Evolutionary conservation across 2,888 invertebrate genomes (phyloP).

Genomic region (Amiota minor): DNA sequence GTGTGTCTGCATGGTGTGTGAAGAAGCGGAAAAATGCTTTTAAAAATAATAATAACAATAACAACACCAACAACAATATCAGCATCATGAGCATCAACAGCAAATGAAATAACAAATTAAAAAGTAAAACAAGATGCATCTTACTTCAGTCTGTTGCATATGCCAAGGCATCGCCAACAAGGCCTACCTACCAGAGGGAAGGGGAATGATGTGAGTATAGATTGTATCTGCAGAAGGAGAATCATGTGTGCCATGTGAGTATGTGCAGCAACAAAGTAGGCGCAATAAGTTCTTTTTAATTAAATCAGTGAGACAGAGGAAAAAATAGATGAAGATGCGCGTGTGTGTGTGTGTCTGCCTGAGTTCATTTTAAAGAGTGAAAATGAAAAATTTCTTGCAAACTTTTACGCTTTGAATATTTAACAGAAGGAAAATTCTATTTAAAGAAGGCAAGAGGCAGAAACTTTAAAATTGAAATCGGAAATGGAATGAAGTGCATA

Average conservation of each 20-base stretch:
- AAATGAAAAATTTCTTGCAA: constrained; percentile 1
- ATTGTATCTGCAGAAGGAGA: background rate
- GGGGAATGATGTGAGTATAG: background rate
- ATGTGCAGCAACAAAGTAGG: constrained; percentile 15
- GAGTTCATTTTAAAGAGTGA: background rate
- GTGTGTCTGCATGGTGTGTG: background rate
- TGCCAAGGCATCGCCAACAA: background rate
- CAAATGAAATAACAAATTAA: constrained; percentile 25
- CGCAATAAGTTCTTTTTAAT: constrained; percentile 62
- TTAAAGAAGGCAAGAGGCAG: background rate
- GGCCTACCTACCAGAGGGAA: background rate
- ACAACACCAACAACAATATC: constrained; percentile 3
- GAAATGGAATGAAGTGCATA: no score
- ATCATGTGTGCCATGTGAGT: background rate
- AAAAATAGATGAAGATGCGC: background rate
- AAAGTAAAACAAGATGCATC: constrained; percentile 20
- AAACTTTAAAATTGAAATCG: background rate
- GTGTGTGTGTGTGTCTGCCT: background rate
- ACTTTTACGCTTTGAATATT: constrained; percentile 13
- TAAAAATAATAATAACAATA: constrained; percentile 22
- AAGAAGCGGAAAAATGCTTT: constrained; percentile 23
- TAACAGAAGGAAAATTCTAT: background rate
- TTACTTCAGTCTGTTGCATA: constrained; percentile 5
- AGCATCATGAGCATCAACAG: background rate
- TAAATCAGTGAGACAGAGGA: constrained; percentile 51